Conservation (phyloP, 2,113 vertebrate genomes). For the Bombycilla garrulus region DNA sequence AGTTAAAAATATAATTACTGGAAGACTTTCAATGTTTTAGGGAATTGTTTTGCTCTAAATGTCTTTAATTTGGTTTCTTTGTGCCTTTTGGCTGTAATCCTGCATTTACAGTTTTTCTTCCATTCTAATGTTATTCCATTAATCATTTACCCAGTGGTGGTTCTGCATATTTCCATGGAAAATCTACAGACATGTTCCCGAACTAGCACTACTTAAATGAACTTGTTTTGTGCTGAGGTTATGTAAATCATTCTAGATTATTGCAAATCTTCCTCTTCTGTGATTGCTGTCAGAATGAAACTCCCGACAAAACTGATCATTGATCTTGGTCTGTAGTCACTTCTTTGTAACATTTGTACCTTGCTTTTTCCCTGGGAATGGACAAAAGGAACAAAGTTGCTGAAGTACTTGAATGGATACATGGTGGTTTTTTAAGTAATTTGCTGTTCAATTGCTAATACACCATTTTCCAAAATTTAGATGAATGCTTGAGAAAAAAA, state of each 20-base stretch:
- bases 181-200: background rate
- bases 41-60: constrained; percentile 17
- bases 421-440: background rate
- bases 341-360: background rate
- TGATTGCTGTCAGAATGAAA: background rate
- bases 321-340: background rate
- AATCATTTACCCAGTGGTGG: constrained; percentile 5
- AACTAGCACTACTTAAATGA: background rate
- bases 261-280: background rate
- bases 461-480: background rate
- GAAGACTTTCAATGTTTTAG: background rate
- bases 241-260: background rate
- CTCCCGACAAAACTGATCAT: background rate
- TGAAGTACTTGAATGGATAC: background rate
- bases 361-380: background rate
- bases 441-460: background rate
- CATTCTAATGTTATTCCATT: constrained; percentile 26
- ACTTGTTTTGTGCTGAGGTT: background rate
- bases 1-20: background rate
- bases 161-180: constrained; percentile 9
- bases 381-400: background rate
- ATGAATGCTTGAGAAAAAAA: background rate
- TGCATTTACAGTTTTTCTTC: constrained; percentile 45
- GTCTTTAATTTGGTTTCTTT: constrained; percentile 34
- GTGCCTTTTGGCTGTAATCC: constrained; percentile 21